These are phyloP conservation scores for Spea hammondii DNA, from an alignment of 2,797 vertebrate species.

Conservation along the genomic window DNA sequence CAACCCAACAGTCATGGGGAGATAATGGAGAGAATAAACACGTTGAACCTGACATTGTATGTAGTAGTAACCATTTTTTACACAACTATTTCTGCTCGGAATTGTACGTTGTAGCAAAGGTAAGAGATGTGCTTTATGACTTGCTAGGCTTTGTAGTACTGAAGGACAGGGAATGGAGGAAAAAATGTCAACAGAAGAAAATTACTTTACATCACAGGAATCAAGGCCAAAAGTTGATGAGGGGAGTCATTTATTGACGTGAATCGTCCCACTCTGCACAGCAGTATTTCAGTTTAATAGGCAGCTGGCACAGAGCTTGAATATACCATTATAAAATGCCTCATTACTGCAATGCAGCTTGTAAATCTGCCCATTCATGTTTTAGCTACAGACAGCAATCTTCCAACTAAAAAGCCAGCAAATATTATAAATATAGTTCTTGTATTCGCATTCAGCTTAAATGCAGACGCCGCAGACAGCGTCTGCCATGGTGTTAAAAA, in stretches of 20 bases:
- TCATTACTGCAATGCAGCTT: not conserved
- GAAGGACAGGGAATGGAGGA: too few relatives aligned
- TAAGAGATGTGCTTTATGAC: too few relatives aligned
- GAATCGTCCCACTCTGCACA: not conserved
- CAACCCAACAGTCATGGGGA: too few relatives aligned
- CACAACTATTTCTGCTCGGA: too few relatives aligned
- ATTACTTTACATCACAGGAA: too few relatives aligned
- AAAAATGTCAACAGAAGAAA: too few relatives aligned
- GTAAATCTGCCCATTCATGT: conserved; percentile 12
- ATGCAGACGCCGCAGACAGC: conserved; percentile 15
- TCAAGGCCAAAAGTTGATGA: too few relatives aligned
- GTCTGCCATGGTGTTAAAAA: conserved; percentile 21
- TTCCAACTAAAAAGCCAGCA: conserved; percentile 12
- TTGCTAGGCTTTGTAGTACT: too few relatives aligned
- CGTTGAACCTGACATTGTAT: too few relatives aligned
- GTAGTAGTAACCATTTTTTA: too few relatives aligned
- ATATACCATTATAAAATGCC: not conserved
- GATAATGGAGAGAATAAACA: too few relatives aligned
- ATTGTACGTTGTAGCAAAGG: too few relatives aligned
- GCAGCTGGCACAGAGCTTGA: not conserved
- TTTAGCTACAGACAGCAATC: conserved; percentile 3
- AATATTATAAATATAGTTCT: conserved; percentile 10
- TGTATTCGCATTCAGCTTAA: not conserved
- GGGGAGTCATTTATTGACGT: not conserved
- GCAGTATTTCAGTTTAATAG: not conserved